phyloP scores from a whole-genome alignment of 2,888 invertebrate species.

The Hedychridium roseum region DNA sequence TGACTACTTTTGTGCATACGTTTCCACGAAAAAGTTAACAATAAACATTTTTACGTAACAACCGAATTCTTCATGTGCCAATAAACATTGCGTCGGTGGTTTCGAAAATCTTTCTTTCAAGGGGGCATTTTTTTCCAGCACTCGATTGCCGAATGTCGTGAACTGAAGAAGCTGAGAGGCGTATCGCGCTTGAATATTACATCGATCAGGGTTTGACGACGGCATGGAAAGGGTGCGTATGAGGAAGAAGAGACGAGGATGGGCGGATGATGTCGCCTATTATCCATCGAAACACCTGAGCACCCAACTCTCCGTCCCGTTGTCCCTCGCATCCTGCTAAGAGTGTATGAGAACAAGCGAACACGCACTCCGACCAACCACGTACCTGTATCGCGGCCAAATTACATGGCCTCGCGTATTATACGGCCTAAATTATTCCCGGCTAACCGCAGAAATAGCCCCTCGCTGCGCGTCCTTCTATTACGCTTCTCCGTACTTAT shows the following conservation, averaged over 20 bases:
- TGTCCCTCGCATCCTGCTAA: slow-evolving; percentile 17
- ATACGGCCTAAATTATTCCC: slow-evolving; percentile 58
- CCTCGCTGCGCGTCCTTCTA: slow-evolving; percentile 29
- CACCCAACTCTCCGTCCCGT: slow-evolving; percentile 25
- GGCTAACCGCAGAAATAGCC: slow-evolving; percentile 60
- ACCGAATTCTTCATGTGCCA: too few species aligned
- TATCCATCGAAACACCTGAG: slow-evolving; percentile 60
- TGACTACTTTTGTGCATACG: too few species aligned
- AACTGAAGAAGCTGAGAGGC: slow-evolving; percentile 33
- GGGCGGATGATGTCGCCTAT: slow-evolving; percentile 56
- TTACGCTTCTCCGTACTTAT: slow-evolving; percentile 9
- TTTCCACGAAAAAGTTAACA: too few species aligned
- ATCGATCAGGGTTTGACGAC: slow-evolving; percentile 60
- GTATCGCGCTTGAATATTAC: slow-evolving; percentile 53
- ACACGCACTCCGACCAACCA: slow-evolving; percentile 48
- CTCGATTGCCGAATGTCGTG: slow-evolving; percentile 28
- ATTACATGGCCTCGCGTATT: slow-evolving; percentile 48
- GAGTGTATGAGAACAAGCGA: slow-evolving; percentile 50
- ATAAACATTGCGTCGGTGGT: too few species aligned
- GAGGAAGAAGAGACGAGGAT: slow-evolving; percentile 11
- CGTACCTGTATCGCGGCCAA: slow-evolving; percentile 42
- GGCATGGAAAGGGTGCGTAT: slow-evolving; percentile 20
- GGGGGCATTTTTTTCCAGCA: too few species aligned
- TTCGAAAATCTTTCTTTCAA: too few species aligned
- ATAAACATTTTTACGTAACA: too few species aligned